Evolutionary conservation across 2,113 vertebrate species (phyloP).

Genomic region (Proterorhinus semilunaris): DNA sequence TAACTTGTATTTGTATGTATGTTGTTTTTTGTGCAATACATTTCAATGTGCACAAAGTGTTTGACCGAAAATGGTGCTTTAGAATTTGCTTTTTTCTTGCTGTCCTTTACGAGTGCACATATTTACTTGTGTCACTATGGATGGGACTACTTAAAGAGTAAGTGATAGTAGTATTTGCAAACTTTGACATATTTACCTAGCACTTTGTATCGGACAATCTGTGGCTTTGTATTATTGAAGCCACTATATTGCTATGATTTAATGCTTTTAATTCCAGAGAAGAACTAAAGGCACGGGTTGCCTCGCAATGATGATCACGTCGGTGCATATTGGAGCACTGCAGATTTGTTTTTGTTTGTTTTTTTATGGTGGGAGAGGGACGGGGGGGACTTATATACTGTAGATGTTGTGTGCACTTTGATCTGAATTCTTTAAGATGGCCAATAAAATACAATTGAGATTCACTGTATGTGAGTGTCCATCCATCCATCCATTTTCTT

Average conservation of each 20-base stretch:
- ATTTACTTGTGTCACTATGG: slow-evolving; percentile 38
- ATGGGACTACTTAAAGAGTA: slow-evolving; percentile 35
- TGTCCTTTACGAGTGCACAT: slow-evolving; percentile 49
- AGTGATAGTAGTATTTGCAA: slow-evolving; percentile 48
- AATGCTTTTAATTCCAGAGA: slow-evolving; percentile 62
- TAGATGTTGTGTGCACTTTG: slow-evolving; percentile 72
- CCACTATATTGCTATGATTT: slow-evolving; percentile 65
- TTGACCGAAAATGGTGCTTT: slow-evolving; percentile 76
- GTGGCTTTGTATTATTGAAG: slow-evolving; percentile 67
- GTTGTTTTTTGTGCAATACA: slow-evolving; percentile 67
- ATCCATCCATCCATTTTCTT: too few species aligned
- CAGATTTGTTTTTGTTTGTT: slow-evolving; percentile 73
- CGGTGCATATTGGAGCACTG: slow-evolving; percentile 79
- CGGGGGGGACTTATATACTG: not conserved
- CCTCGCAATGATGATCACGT: slow-evolving; percentile 78
- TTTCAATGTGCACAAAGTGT: slow-evolving; percentile 70
- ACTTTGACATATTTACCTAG: slow-evolving; percentile 61
- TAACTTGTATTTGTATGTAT: slow-evolving; percentile 45
- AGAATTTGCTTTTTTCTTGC: slow-evolving; percentile 64
- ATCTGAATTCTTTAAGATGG: slow-evolving; percentile 71
- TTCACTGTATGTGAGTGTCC: not conserved
- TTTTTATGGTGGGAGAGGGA: slow-evolving; percentile 21
- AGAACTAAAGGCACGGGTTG: slow-evolving; percentile 87
- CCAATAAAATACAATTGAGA: slow-evolving; percentile 41
- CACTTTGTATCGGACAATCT: slow-evolving; percentile 77